Percentiles rank a stretch among this genome's conserved stretches.
These are phyloP conservation scores for Pseudomyrmex pallidus DNA, from an alignment of 1,140 invertebrate species.

Conservation along the genomic window DNA sequence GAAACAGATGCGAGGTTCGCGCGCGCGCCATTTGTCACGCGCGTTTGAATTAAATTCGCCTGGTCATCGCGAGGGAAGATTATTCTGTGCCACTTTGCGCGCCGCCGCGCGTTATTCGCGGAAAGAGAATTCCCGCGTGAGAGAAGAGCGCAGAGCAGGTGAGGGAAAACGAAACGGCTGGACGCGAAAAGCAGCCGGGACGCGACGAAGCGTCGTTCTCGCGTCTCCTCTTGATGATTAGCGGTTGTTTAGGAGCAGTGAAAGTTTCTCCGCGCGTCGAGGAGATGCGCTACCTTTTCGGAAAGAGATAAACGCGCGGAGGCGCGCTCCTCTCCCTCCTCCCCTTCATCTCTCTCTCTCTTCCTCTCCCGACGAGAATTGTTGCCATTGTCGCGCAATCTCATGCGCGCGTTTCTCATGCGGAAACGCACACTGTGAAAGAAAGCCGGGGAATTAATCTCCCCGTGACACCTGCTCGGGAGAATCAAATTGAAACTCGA, in stretches of 20 bases:
- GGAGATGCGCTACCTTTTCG: slow-evolving; percentile 50
- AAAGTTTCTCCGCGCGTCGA: slow-evolving; percentile 38
- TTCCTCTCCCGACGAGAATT: slow-evolving; percentile 23
- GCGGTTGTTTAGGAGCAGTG: slow-evolving; percentile 54
- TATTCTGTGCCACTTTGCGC: slow-evolving; percentile 27
- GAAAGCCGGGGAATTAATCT: slow-evolving; percentile 29
- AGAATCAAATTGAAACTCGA: not conserved
- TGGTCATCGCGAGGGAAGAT: slow-evolving; percentile 29
- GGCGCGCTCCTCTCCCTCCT: not conserved
- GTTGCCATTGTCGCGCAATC: slow-evolving; percentile 31
- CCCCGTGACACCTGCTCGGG: not conserved
- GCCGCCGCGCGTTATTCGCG: not conserved
- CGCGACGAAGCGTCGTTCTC: slow-evolving; percentile 33
- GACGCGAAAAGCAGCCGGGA: slow-evolving; percentile 32
- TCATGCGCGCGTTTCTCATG: slow-evolving; percentile 41
- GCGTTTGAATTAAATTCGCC: no score
- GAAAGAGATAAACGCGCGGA: slow-evolving; percentile 44
- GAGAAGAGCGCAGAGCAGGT: not conserved
- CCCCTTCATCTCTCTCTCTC: not conserved
- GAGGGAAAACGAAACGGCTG: slow-evolving; percentile 7
- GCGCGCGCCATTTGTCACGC: not conserved
- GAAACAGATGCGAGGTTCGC: slow-evolving; percentile 11
- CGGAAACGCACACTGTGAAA: slow-evolving; percentile 43
- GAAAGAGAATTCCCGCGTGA: not conserved
- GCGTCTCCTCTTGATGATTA: slow-evolving; percentile 39